Base-by-base conservation (phyloP, 2,113 vertebrate genomes). In the Haemorhous mexicanus region DNA sequence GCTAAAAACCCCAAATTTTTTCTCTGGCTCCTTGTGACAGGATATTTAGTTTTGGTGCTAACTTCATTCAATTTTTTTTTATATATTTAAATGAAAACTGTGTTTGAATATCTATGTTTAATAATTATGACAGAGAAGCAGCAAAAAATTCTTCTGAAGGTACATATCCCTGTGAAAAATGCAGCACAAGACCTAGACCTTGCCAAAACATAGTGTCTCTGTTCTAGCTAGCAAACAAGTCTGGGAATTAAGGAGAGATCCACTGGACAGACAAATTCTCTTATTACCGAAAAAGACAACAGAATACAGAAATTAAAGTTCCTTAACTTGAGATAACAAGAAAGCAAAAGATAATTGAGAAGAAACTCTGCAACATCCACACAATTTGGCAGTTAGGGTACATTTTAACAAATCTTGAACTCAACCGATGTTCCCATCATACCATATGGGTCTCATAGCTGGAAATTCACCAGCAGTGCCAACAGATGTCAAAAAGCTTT, bases 401-500 rank as follows among this genome's bases (percentile, higher is more conserved):
- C 62, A 87, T 93, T 95, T 94, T 87, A 90, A 88, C 37, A 87
- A 85, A 85, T 89, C 46, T 79, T 95, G 63, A 87, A 58, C 70
- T 89, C 37, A 69, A 35, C 33, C 0, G 0, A 82, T 93, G 50
- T 95, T 93, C 91, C 70, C 62, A 39, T 76, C 84, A 43, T 22
- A 62, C 59, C 89, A 94, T 69, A 93, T 77, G 91, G 84, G 77
- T 79, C 56, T 81, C 76, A 72, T 67, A 70, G 76, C 80, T 86
- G 70, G 87, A 96, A 94, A 91, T 53, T 50, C 72, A 81, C 72
- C 74, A 85, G 50, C 73, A 66, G 41, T 73, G 89, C 89, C 75
- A 94, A 78, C 58, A 93, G 78, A 93, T 87, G 77, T 95, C 89
- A 91, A 37, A 94, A 91, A 85, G 46, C 62, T 94, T 90, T 93